Evolutionary conservation across 92 coral and sea anemone genomes (phyloP).

Genomic region (Porites divaricata): DNA sequence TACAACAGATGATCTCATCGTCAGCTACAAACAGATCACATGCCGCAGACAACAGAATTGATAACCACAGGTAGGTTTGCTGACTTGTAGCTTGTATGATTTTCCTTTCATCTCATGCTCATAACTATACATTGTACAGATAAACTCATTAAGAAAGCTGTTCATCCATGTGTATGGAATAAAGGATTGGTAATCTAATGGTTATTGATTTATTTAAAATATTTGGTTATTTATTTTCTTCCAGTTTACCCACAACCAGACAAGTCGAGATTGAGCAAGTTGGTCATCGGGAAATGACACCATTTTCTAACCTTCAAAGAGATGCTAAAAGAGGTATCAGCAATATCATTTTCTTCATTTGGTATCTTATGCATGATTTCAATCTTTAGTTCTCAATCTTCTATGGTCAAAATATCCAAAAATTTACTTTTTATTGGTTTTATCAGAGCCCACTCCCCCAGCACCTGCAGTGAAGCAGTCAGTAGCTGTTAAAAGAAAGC

Average conservation of each 20-base stretch:
- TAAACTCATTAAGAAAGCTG: too few relatives aligned
- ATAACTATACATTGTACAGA: too few relatives aligned
- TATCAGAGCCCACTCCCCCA: slow-evolving; percentile 1
- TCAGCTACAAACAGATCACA: slow-evolving; percentile 20
- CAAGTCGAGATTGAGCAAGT: slow-evolving; percentile 47
- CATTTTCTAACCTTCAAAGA: slow-evolving; percentile 64
- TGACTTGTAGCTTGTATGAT: not conserved
- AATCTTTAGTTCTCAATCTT: too few relatives aligned
- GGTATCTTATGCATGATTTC: too few relatives aligned
- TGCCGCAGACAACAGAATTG: not conserved
- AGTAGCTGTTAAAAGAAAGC: slow-evolving; percentile 33
- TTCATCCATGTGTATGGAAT: too few relatives aligned
- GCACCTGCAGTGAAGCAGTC: not conserved
- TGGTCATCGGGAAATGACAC: slow-evolving; percentile 83
- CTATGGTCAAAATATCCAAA: too few relatives aligned
- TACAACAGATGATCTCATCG: slow-evolving; percentile 67
- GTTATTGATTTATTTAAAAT: too few relatives aligned
- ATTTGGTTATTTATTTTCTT: too few relatives aligned
- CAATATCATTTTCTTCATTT: too few relatives aligned
- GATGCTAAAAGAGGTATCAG: slow-evolving; percentile 38
- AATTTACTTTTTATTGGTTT: not conserved
- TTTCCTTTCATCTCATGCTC: not conserved
- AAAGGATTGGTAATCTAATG: too few relatives aligned
- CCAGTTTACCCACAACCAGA: not conserved
- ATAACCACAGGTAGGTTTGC: not conserved